A percentile compares a stretch with the other conserved stretches of the same genome.
These are phyloP conservation scores for Amyelois transitella DNA, from an alignment of 1,140 invertebrate genomes.

Conservation along the genomic window DNA sequence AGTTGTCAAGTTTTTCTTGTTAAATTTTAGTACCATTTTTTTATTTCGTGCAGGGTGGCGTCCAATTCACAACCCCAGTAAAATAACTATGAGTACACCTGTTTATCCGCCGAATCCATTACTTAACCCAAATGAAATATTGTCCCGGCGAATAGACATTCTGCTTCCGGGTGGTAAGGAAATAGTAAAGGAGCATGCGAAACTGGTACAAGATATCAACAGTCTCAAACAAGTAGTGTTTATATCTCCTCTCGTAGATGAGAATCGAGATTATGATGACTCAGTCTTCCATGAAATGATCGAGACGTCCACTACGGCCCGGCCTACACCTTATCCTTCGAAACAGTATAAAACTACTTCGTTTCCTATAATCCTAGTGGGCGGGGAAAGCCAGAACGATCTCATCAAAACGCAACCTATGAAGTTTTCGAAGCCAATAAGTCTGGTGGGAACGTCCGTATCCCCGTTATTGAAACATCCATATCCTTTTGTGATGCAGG, in stretches of 20 bases:
- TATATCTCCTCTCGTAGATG: constrained; percentile 36
- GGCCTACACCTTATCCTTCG: constrained; percentile 10
- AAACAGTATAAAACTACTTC: constrained; percentile 22
- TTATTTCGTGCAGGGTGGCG: constrained; percentile 15
- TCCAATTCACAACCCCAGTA: background rate
- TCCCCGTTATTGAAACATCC: constrained; percentile 48
- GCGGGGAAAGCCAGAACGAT: constrained; percentile 41
- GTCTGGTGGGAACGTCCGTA: constrained; percentile 43
- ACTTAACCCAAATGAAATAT: constrained; percentile 10
- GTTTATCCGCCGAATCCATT: constrained; percentile 5
- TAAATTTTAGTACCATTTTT: background rate
- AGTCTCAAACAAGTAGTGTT: constrained; percentile 48
- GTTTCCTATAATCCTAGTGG: constrained; percentile 43
- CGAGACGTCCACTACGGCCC: constrained; percentile 40
- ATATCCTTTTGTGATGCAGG: constrained; percentile 43
- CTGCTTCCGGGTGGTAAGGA: constrained; percentile 38
- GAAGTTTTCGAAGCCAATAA: constrained; percentile 35
- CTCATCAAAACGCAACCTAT: constrained; percentile 32
- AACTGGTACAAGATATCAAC: constrained; percentile 63
- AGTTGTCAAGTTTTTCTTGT: background rate
- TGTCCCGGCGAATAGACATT: constrained; percentile 31
- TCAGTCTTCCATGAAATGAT: constrained; percentile 57
- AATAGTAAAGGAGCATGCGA: constrained; percentile 61
- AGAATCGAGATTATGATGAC: constrained; percentile 56
- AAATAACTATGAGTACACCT: background rate